phyloP scores from a whole-genome alignment of 2,888 invertebrate species.

The Prosopocoilus inquinatus region DNA sequence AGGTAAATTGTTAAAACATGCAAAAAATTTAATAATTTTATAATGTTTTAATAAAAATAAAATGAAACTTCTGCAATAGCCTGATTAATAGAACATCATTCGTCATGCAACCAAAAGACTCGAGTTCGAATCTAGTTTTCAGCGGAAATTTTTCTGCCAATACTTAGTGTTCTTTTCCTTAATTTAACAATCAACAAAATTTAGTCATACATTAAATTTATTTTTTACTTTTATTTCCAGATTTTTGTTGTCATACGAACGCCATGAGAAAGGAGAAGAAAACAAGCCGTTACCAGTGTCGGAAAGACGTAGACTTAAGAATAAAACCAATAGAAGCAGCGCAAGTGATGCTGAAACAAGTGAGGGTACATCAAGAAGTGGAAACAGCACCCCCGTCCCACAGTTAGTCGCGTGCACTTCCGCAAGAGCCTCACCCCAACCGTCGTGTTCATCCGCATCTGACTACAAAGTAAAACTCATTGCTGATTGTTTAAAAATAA shows the following conservation, averaged over 20 bases:
- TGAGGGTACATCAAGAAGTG: slow-evolving; percentile 40
- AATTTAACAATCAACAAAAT: too few relatives aligned
- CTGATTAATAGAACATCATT: too few relatives aligned
- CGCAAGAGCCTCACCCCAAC: neutral
- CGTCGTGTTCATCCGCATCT: neutral
- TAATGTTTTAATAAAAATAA: too few relatives aligned
- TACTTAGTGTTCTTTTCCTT: too few relatives aligned
- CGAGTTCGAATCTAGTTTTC: too few relatives aligned
- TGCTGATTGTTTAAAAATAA: too few relatives aligned
- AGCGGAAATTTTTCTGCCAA: too few relatives aligned
- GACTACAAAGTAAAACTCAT: neutral
- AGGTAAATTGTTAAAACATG: too few relatives aligned
- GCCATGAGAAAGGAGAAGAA: slow-evolving; percentile 56
- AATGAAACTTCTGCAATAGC: too few relatives aligned
- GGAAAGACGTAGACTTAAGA: slow-evolving; percentile 46
- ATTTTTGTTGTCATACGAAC: slow-evolving; percentile 66
- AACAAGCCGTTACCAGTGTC: slow-evolving; percentile 49
- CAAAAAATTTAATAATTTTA: too few relatives aligned
- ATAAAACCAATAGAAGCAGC: slow-evolving; percentile 40
- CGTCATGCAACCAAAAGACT: too few relatives aligned
- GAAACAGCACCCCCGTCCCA: slow-evolving; percentile 40
- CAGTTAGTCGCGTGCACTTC: slow-evolving; percentile 15
- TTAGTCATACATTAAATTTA: too few relatives aligned
- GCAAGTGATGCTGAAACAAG: slow-evolving; percentile 42
- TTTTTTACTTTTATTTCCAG: slow-evolving; percentile 44